Percentiles rank a stretch among this genome's conserved stretches.
Conservation (phyloP, 2,113 vertebrate species). For the Sylvia atricapilla region DNA sequence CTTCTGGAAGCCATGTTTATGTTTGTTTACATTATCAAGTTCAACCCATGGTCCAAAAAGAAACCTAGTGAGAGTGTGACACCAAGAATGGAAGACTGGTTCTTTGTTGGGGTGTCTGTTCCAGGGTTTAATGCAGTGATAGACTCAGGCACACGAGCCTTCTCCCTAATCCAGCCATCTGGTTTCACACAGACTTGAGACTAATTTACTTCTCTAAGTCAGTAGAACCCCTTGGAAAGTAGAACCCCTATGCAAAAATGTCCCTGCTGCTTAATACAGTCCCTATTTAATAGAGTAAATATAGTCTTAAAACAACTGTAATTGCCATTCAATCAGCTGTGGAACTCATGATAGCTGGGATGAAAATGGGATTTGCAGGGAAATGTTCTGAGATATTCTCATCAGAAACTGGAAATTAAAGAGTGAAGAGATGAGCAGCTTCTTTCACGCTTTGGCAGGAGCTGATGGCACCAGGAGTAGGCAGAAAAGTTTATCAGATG, state of each 20-base stretch:
- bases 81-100: too few relatives aligned
- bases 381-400: neutral
- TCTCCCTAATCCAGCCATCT: neutral
- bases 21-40: too few relatives aligned
- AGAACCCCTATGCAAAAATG: neutral
- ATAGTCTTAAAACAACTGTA: neutral
- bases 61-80: too few relatives aligned
- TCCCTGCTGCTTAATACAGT: neutral
- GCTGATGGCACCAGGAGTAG: fast-evolving
- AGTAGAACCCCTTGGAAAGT: neutral
- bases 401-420: neutral
- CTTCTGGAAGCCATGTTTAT: neutral
- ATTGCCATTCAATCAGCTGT: neutral
- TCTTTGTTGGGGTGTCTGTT: too few relatives aligned
- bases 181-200: neutral
- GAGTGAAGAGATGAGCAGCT: neutral
- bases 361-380: neutral
- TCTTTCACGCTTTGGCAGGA: neutral
- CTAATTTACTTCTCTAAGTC: neutral
- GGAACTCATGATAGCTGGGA: neutral
- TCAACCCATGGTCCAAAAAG: too few relatives aligned
- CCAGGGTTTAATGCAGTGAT: too few relatives aligned
- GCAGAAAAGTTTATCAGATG: neutral
- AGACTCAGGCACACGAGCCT: neutral
- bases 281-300: neutral